Base-by-base conservation (phyloP, 2,888 invertebrate species). In the Euzetes globulus region DNA sequence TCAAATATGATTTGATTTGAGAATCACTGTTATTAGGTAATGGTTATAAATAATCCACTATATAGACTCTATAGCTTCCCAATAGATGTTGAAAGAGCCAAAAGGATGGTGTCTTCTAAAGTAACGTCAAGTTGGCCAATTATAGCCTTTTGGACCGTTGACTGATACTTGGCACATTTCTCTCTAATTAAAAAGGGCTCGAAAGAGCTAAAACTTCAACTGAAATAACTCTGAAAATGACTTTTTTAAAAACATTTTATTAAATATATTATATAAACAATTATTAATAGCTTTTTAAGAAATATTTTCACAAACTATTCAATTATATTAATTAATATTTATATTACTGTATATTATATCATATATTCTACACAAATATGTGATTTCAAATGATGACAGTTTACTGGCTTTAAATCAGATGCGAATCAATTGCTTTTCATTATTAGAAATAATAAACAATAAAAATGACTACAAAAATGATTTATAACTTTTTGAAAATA, bases 391-490 rank as follows among this genome's bases (percentile, higher is more conserved):
- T 50, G 50, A 50, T 50, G 50, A 50, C 50, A 50, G n/a, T 17
- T 19, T 50, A n/a, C n/a, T 17, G 17, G 5, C 19, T 50, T 50
- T 50, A 50, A 50, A 50, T 50, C 19, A 50, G 3, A 50, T 50
- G 50, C 50, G 41, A 41, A 9, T 41, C 41, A 55, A 55, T 22
- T 55, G 55, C n/a, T 22, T 55, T 55, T 19, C 55, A 25, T 55
- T 55, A 22, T 25, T 55, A 25, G 55, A 22, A 25, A 55, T 55
- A 55, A 55, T 55, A 55, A 55, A 55, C 55, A 55, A 19, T 22
- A n/a, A 22, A 22, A 55, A 55, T 55, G 25, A 55, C 55, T 55
- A 55, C 6, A 41, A 55, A 55, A 55, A 55, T 55, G 55, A 55
- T 55, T 55, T 55, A 55, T 7, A 22, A 55, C 55, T 55, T 22